Base-by-base conservation (phyloP, 1,140 invertebrate genomes). In the Euglossa dilemma region DNA sequence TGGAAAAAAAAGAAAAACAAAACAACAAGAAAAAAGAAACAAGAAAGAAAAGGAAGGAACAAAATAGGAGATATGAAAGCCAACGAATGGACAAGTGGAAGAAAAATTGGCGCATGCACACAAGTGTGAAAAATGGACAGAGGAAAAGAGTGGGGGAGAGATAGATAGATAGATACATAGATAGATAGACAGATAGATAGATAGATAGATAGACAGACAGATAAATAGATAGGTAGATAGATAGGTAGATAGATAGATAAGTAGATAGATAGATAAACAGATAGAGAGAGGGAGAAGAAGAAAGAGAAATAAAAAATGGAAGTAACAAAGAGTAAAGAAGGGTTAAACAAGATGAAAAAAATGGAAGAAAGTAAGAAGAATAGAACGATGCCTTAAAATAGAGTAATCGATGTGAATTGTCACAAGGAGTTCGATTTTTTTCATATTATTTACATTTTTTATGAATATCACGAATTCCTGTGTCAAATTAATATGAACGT, bases 301-400 rank as follows among this genome's bases (percentile, higher is more conserved):
- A 59, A 20, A 18, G 16, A 14, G 1, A 16, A n/a, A n/a, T n/a
- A 28, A 36, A 14, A 14, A 64, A 7, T 50, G 25, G 20, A 12
- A 43, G 23, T 9, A 11, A 16, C 16, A 5, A 16, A 16, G 14
- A 3, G 23, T 5, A 23, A 8, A 14, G 23, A 11, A 18, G 14
- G 14, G 16, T 43, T 9, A 20, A 23, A 9, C 11, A 11, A 6
- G n/a, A 56, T 9, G 1, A 16, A 50, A 11, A 6, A 23, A 18
- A 45, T 8, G 9, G 16, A 54, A 3, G 9, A n/a, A 25, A 28
- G 0, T 25, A 25, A 9, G 12, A 67, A 45, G 6, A 9, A 14
- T 59, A 28, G 28, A 63, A 36, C n/a, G 54, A 61, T 69, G n/a
- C 45, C 66, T 69, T 69, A 25, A 23, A 45, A 69, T 14, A 69